A percentile compares a stretch with the other conserved stretches of the same genome.
phyloP scores from a whole-genome alignment of 2,888 invertebrate genomes.

The Meteorus colon region DNA sequence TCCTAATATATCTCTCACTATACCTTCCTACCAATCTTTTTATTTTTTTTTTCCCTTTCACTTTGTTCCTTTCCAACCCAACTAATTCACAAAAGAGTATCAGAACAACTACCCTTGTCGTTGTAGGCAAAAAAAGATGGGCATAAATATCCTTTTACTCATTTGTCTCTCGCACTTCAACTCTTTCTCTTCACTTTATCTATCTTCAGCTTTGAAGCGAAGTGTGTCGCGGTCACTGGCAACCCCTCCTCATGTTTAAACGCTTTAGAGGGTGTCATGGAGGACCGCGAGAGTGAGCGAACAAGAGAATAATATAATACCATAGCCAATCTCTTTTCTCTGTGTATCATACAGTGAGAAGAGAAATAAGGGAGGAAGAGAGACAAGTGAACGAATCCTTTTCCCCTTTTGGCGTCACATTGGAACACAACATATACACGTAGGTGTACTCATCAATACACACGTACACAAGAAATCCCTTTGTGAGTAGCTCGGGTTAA shows the following conservation, averaged over 20 bases:
- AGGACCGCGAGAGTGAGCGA: conserved; percentile 12
- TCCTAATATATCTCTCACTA: background rate
- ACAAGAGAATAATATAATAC: background rate
- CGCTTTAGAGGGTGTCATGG: background rate
- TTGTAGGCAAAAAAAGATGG: background rate
- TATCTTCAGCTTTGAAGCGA: conserved; percentile 21
- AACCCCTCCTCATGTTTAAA: conserved; percentile 26
- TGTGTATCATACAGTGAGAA: background rate
- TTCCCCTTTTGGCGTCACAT: conserved; percentile 26
- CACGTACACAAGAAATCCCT: conserved; percentile 40
- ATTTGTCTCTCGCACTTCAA: background rate
- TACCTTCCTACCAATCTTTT: background rate
- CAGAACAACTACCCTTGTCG: background rate
- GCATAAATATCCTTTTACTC: background rate
- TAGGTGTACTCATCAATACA: background rate
- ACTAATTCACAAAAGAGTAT: conserved; percentile 53
- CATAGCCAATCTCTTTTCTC: background rate
- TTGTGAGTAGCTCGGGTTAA: conserved; percentile 44
- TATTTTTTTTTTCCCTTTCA: background rate
- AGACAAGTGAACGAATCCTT: conserved; percentile 26
- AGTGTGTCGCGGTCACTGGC: conserved; percentile 28
- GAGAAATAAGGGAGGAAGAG: conserved; percentile 25
- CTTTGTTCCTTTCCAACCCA: background rate
- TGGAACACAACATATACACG: background rate
- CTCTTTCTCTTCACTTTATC: background rate